Evolutionary conservation across 1,140 invertebrate genomes (phyloP).

Genomic region (Fopius arisanus): DNA sequence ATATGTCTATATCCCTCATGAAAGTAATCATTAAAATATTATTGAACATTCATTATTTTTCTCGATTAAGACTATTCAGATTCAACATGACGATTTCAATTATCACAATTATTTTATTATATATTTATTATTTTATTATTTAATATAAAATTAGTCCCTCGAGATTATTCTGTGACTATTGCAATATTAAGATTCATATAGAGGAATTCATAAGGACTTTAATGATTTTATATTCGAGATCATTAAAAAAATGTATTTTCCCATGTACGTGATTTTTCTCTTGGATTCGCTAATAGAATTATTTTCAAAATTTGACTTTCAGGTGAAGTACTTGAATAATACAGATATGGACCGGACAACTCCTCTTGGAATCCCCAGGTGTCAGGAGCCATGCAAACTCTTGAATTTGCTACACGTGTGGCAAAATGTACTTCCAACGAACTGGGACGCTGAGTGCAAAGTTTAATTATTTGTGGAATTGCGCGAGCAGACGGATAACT

Average conservation of each 20-base stretch:
- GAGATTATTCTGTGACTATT: too few species aligned
- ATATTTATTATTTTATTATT: too few species aligned
- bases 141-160: too few species aligned
- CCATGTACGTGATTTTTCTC: background rate
- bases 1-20: too few species aligned
- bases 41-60: too few species aligned
- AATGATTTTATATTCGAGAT: slow-evolving; percentile 6
- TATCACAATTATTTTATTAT: too few species aligned
- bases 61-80: too few species aligned
- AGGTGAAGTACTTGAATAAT: slow-evolving; percentile 49
- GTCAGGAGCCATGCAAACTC: slow-evolving; percentile 62
- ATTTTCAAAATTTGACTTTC: slow-evolving; percentile 22
- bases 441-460: slow-evolving; percentile 67
- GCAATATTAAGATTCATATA: too few species aligned
- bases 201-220: too few species aligned
- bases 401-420: slow-evolving; percentile 56
- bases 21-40: too few species aligned
- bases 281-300: slow-evolving; percentile 15
- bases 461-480: slow-evolving; percentile 4
- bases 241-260: background rate
- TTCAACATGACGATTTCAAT: too few species aligned
- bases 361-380: slow-evolving; percentile 61
- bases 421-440: slow-evolving; percentile 59
- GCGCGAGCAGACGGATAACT: background rate
- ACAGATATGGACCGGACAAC: slow-evolving; percentile 31